These are phyloP conservation scores for Capitella teleta DNA, from an alignment of 1,140 invertebrate genomes.

Conservation along the genomic window DNA sequence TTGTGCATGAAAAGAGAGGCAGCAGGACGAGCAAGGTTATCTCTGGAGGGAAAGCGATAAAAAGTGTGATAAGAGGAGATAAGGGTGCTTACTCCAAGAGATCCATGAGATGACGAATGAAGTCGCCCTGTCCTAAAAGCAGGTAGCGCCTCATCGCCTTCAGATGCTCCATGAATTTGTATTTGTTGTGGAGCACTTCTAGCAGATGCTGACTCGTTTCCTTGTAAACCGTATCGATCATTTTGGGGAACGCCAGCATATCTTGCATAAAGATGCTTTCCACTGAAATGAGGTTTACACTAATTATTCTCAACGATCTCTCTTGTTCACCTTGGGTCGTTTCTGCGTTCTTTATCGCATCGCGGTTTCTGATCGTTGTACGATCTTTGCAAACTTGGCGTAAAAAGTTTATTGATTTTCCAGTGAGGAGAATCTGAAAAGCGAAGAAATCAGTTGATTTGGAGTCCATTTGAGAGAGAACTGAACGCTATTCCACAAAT, in stretches of 20 bases:
- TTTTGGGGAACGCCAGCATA: conserved; percentile 62
- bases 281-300: conserved; percentile 37
- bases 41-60: conserved; percentile 54
- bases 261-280: conserved; percentile 60
- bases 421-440: conserved; percentile 71
- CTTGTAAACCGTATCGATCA: conserved; percentile 70
- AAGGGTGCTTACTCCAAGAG: conserved; percentile 63
- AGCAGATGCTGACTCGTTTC: conserved; percentile 77
- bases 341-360: conserved; percentile 46
- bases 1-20: conserved; percentile 75
- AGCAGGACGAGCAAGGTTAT: conserved; percentile 81
- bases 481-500: too few relatives aligned
- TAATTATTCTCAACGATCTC: too few relatives aligned
- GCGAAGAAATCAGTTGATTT: neutral
- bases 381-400: conserved; percentile 77
- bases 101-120: conserved; percentile 84
- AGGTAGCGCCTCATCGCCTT: conserved; percentile 78
- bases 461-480: too few relatives aligned
- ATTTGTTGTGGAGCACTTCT: conserved; percentile 71
- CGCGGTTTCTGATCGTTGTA: conserved; percentile 56
- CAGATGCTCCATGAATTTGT: conserved; percentile 81
- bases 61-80: too few relatives aligned
- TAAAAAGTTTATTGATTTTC: conserved; percentile 91
- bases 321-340: conserved; percentile 28
- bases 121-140: conserved; percentile 87